Base-by-base conservation (phyloP, 2,113 vertebrate species). In the Bombycilla garrulus region DNA sequence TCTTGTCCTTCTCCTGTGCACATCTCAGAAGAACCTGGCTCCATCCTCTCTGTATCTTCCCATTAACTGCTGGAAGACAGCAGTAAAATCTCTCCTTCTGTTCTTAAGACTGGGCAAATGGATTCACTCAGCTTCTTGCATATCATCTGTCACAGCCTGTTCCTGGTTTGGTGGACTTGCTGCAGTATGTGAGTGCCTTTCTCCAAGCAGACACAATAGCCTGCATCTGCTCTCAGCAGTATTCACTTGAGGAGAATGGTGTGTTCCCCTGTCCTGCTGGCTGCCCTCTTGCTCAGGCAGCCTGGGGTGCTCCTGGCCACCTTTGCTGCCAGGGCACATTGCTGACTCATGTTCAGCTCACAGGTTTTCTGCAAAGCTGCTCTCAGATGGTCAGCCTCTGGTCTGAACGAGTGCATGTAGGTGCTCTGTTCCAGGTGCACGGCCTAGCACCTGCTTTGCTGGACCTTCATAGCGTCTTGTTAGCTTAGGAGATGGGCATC, bases 311-410 rank as follows among this genome's bases (percentile, higher is more conserved):
- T 65, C 3, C 1, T 44, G 84, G 38, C 26, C 3, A 1, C n/a
- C 31, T 81, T 66, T 84, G 50, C 33, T 88, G 44, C 66, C 70
- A 25, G 66, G 57, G 9, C 36, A 6, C 5, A 0, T 65, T 66
- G 62, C 56, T 74, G 53, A n/a, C 26, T 82, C 35, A 5, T 4
- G 35, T 90, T 79, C 33, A 16, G 2, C 48, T 67, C 6, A 0
- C 2, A 38, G 62, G 14, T 78, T 33, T 90, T 81, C 31, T 56
- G 54, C 36, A 81, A 24, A 89, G 50, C 64, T 57, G 67, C 35
- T 86, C 74, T 81, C 50, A 56, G 0, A 5, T 5, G 31, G 28
- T 25, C 36, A 24, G 53, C 33, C 24, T 2, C 4, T 0, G 3
- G 15, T 62, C 50, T 91, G 54, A 60, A 2, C 19, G 3, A 3